These are phyloP conservation scores for Petrocephalus schoutedeni DNA, from an alignment of 2,797 vertebrate species.

Conservation along the genomic window DNA sequence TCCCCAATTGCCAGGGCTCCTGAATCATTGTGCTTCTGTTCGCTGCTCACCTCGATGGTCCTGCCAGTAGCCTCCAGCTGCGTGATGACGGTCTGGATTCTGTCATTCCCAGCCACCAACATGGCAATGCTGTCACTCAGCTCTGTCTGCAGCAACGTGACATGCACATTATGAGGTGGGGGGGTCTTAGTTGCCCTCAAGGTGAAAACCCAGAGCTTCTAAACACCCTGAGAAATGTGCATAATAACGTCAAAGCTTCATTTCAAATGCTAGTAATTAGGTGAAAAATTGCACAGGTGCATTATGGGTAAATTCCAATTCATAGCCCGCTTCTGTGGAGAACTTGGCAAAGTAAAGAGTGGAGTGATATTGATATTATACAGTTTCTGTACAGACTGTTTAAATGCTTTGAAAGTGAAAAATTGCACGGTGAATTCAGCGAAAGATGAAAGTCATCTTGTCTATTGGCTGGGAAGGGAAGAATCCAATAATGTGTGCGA, in stretches of 20 bases:
- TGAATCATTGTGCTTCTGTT: not conserved
- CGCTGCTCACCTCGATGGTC: conserved; percentile 68
- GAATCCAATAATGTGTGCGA: not conserved
- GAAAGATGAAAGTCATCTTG: not conserved
- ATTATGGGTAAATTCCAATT: not conserved
- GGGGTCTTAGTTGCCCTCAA: not conserved
- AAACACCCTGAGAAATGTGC: not conserved
- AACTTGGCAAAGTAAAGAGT: not conserved
- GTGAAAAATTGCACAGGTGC: not conserved
- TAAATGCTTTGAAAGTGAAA: not conserved
- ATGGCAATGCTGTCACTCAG: conserved; percentile 78
- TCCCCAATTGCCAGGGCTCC: not conserved
- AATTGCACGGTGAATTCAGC: not conserved
- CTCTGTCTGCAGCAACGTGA: conserved; percentile 58
- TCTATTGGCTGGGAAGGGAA: not conserved
- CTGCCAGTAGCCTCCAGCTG: conserved; percentile 82
- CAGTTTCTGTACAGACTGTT: not conserved
- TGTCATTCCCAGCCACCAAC: conserved; percentile 81
- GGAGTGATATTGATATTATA: not conserved
- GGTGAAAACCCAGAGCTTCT: not conserved
- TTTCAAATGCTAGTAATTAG: not conserved
- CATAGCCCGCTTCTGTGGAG: not conserved
- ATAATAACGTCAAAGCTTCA: not conserved
- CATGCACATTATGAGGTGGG: not conserved
- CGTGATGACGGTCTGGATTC: conserved; percentile 75